These are phyloP conservation scores for Acrocephalus arundinaceus DNA, from an alignment of 2,113 vertebrate species.

Conservation along the genomic window DNA sequence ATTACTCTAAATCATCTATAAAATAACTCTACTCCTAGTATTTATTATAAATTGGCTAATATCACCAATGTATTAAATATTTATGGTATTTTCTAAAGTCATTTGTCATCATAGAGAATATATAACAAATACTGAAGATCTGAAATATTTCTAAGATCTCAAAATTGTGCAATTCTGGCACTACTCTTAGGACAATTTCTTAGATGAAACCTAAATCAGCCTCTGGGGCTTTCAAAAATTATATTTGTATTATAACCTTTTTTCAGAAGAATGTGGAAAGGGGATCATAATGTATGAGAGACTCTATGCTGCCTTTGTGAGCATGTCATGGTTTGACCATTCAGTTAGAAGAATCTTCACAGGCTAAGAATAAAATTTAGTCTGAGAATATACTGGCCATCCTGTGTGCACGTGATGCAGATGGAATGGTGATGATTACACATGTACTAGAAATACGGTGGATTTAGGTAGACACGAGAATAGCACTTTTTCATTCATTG, in stretches of 20 bases:
- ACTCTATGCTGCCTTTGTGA: neutral
- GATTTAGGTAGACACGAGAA: neutral
- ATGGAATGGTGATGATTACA: neutral
- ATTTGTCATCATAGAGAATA: neutral
- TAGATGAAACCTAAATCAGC: neutral
- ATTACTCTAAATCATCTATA: neutral
- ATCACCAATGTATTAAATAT: neutral
- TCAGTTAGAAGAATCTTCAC: neutral
- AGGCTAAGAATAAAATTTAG: neutral
- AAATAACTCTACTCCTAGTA: neutral
- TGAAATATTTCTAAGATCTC: neutral
- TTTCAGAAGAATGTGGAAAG: neutral
- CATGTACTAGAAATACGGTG: neutral
- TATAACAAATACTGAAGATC: neutral
- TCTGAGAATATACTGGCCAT: neutral
- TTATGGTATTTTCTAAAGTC: neutral
- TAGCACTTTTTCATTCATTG: neutral
- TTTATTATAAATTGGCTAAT: neutral
- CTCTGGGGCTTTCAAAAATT: neutral
- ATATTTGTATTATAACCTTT: neutral
- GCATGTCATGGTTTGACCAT: too few species aligned
- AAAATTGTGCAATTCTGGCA: neutral
- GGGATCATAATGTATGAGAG: neutral
- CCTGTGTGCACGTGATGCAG: neutral
- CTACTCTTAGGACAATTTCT: neutral